Evolutionary conservation across 1,140 invertebrate genomes (phyloP), one percentile per base, ranked within the genome.

Genomic region (Zaprionus ghesquierei): DNA sequence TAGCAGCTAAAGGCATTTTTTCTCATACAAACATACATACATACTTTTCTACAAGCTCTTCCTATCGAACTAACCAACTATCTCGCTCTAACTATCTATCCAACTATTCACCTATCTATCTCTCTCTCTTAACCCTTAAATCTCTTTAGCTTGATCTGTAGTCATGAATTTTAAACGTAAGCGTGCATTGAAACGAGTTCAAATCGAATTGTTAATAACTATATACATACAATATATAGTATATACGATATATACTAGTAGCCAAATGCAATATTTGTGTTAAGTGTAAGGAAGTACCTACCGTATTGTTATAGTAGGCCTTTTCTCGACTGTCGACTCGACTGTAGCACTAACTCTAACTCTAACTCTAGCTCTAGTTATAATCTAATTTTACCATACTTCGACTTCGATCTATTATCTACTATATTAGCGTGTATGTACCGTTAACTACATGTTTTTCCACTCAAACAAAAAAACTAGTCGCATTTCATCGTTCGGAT

Each of bases 201-300:
- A 86, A 87, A 86, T 79, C 77, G 84, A 89, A 86, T 89, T 86
- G 82, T 86, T 86, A 86, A 82, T 74, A 77, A 82, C 82, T 72
- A 69, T 41, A 41, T 41, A 41, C 15, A 41, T n/a, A n/a, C n/a
- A n/a, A 10, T 33, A 33, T 41, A 41, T 41, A 41, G n/a, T 6
- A 38, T 41, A 41, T 41, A 41, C 35, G 35, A 38, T 38, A 33
- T 27, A 29, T 29, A 2, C 15, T 68, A 72, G 79, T 89, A 86
- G 75, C 53, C 65, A 86, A 76, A 65, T 79, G 79, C 79, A 87
- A 82, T 86, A 82, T 87, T 70, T 87, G 77, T 87, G 79, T 87
- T 86, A 69, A 62, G 49, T 65, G 69, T 65, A 70, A 63, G 61
- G 70, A 82, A 61, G 73, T 68, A 70, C 75, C 75, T 78, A 82